phyloP scores from a whole-genome alignment of 2,797 vertebrate genomes.

The Sebastes minor region DNA sequence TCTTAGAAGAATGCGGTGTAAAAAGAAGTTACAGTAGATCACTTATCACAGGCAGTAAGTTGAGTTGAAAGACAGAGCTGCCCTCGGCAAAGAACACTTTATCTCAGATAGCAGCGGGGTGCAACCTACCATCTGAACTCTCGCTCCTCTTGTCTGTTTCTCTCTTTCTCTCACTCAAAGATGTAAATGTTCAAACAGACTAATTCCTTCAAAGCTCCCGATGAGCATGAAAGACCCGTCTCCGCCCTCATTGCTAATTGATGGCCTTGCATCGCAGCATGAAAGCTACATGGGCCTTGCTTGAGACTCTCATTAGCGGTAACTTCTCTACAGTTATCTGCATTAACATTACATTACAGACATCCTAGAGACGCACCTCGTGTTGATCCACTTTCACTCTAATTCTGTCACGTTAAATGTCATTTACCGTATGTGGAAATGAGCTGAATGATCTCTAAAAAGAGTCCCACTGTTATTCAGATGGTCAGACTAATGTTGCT shows the following conservation, averaged over 20 bases:
- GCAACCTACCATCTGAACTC: constrained; percentile 34
- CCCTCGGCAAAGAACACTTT: constrained; percentile 56
- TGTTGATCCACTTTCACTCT: constrained; percentile 37
- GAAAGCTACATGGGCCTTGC: constrained; percentile 57
- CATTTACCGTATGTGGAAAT: constrained; percentile 11
- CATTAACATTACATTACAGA: constrained; percentile 72
- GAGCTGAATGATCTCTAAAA: constrained; percentile 1
- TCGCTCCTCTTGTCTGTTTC: constrained; percentile 34
- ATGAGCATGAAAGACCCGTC: constrained; percentile 66
- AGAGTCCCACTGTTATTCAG: background rate
- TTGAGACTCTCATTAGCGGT: constrained; percentile 67
- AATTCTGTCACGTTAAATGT: constrained; percentile 47
- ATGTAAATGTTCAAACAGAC: constrained; percentile 76
- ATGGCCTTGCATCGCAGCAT: constrained; percentile 60
- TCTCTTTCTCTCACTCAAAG: constrained; percentile 43
- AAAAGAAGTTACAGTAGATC: constrained; percentile 52
- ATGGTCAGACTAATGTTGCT: background rate
- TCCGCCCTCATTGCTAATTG: constrained; percentile 73
- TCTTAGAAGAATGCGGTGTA: constrained; percentile 26
- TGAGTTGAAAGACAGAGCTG: constrained; percentile 54
- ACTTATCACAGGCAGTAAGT: constrained; percentile 53
- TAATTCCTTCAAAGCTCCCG: constrained; percentile 66
- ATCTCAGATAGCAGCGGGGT: constrained; percentile 67
- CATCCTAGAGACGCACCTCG: constrained; percentile 50
- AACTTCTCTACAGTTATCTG: constrained; percentile 53